These are phyloP conservation scores for Drosophila sordidapex DNA, from an alignment of 2,888 invertebrate species.

Conservation along the genomic window DNA sequence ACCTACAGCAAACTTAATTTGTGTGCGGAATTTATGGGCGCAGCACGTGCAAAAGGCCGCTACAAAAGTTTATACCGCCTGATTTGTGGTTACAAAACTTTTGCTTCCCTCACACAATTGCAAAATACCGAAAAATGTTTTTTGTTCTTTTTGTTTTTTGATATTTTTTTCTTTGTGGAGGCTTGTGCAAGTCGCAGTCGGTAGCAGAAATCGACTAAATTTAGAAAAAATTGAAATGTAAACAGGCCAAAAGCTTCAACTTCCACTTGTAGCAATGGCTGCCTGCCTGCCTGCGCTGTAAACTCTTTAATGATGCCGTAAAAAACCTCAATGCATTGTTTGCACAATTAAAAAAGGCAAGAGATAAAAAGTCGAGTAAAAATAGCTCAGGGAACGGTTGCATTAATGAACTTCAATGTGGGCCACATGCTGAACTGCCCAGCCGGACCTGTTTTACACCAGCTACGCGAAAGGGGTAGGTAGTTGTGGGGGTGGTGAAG, in stretches of 20 bases:
- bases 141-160: slow-evolving; percentile 26
- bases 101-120: slow-evolving; percentile 45
- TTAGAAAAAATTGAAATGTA: slow-evolving; percentile 59
- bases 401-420: slow-evolving; percentile 65
- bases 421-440: slow-evolving; percentile 50
- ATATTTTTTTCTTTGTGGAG: slow-evolving; percentile 13
- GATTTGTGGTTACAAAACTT: slow-evolving; percentile 78
- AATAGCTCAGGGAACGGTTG: slow-evolving; percentile 53
- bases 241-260: slow-evolving; percentile 49
- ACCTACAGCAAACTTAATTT: slow-evolving; percentile 62
- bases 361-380: slow-evolving; percentile 34
- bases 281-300: slow-evolving; percentile 24
- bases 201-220: slow-evolving; percentile 57
- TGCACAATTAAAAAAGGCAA: slow-evolving; percentile 57
- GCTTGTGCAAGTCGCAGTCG: slow-evolving; percentile 53
- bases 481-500: background rate
- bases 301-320: slow-evolving; percentile 68
- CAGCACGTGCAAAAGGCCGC: slow-evolving; percentile 73
- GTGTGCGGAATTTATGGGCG: slow-evolving; percentile 70
- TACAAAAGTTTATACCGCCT: slow-evolving; percentile 66
- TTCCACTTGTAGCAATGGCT: slow-evolving; percentile 46
- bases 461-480: background rate
- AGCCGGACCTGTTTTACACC: slow-evolving; percentile 27
- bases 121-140: slow-evolving; percentile 27
- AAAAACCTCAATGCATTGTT: slow-evolving; percentile 59